Conservation (phyloP, 1,140 invertebrate species). For the Magallana gigas region DNA sequence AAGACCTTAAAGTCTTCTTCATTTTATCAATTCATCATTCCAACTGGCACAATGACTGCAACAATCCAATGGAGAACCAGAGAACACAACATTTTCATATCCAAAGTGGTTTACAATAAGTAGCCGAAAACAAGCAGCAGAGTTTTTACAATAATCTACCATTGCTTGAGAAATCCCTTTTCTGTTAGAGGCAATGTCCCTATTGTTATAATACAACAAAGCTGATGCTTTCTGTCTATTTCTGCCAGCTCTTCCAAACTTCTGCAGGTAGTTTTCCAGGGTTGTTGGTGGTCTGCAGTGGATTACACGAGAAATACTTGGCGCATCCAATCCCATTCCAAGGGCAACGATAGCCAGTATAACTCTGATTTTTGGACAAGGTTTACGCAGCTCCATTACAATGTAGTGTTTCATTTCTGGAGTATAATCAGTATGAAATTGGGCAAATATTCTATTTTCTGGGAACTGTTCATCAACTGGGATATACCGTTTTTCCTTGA, state of each 20-base stretch:
- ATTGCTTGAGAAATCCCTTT: slow-evolving; percentile 45
- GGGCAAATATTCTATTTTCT: slow-evolving; percentile 54
- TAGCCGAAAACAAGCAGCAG: slow-evolving; percentile 3
- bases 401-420: slow-evolving; percentile 51
- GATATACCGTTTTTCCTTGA: slow-evolving; percentile 2
- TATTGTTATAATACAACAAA: slow-evolving; percentile 51
- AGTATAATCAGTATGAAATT: slow-evolving; percentile 53
- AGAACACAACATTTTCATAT: slow-evolving; percentile 40
- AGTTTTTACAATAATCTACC: slow-evolving; percentile 22
- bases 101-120: slow-evolving; percentile 44
- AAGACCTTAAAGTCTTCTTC: too few species aligned
- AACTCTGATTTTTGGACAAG: slow-evolving; percentile 43
- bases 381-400: slow-evolving; percentile 46
- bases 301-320: slow-evolving; percentile 41
- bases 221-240: slow-evolving; percentile 46
- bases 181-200: slow-evolving; percentile 46
- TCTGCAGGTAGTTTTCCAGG: slow-evolving; percentile 54
- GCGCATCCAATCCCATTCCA: slow-evolving; percentile 55
- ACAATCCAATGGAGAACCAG: background rate
- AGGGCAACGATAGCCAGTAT: slow-evolving; percentile 56
- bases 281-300: slow-evolving; percentile 54
- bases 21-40: background rate
- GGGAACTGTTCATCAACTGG: slow-evolving; percentile 18
- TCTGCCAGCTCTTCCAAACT: slow-evolving; percentile 53
- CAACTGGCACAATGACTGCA: background rate